These are phyloP conservation scores for Parotocinclus haroldoi DNA, from an alignment of 2,797 vertebrate species.

Conservation along the genomic window DNA sequence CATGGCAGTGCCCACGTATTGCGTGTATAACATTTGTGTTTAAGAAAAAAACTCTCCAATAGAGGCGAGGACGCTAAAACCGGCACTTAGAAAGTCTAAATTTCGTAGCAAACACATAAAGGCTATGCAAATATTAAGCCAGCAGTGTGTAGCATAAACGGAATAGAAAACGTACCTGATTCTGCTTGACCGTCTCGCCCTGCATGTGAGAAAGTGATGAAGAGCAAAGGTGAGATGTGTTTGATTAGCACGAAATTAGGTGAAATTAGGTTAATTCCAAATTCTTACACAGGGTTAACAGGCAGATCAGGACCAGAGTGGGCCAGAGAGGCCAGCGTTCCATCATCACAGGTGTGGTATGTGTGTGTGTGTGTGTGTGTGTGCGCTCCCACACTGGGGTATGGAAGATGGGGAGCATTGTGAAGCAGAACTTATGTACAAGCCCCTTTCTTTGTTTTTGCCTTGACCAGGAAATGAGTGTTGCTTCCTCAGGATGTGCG, in stretches of 20 bases:
- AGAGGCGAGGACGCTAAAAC: too few relatives aligned
- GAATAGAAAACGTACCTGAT: slow-evolving; percentile 24
- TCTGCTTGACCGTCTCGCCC: slow-evolving; percentile 3
- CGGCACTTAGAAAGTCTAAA: too few relatives aligned
- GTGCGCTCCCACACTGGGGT: neutral
- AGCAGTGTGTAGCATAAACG: neutral
- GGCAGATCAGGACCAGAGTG: slow-evolving; percentile 16
- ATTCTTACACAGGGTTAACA: slow-evolving; percentile 37
- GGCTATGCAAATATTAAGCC: too few relatives aligned
- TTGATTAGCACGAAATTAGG: neutral
- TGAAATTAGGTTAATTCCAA: neutral
- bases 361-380: too few relatives aligned
- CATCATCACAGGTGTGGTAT: slow-evolving; percentile 41
- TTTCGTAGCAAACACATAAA: too few relatives aligned
- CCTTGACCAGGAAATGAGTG: slow-evolving; percentile 28
- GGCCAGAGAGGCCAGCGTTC: slow-evolving; percentile 30
- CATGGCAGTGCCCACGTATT: too few relatives aligned
- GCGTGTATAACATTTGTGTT: too few relatives aligned
- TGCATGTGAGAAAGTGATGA: slow-evolving; percentile 10
- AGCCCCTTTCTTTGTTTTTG: slow-evolving; percentile 32
- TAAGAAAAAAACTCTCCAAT: too few relatives aligned
- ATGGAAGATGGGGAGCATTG: neutral
- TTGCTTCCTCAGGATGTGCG: slow-evolving; percentile 49
- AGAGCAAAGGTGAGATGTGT: neutral
- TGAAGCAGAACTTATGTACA: slow-evolving; percentile 2